Base-by-base conservation (phyloP, 1,140 invertebrate genomes). In the Prorops nasuta region DNA sequence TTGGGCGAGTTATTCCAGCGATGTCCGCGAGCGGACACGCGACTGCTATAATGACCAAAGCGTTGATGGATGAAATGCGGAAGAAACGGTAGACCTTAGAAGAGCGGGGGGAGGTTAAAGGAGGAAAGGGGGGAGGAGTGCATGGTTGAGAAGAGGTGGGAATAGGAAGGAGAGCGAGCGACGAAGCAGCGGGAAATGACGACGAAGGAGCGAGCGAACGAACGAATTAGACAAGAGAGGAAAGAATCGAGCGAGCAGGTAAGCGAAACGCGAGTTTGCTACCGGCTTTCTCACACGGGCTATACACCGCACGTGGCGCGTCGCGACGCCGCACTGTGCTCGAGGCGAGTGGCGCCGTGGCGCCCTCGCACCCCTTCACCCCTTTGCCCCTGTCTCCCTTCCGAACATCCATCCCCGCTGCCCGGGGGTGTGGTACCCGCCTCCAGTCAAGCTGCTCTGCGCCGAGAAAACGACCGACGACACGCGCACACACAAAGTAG, bases 291-390 rank as follows among this genome's bases (percentile, higher is more conserved):
- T n/a, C n/a, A n/a, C n/a, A n/a, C n/a, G n/a, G n/a, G n/a, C n/a
- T n/a, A n/a, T n/a, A n/a, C n/a, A n/a, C 74, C 67, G 71, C 75
- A 75, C 74, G 72, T 77, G 75, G 73, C 71, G 72, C 75, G 67
- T 75, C 69, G 72, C 75, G 71, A 77, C 71, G 69, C 76, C 72
- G 72, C 72, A 76, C 75, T 77, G 74, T 61, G 75, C 75, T 76
- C 58, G 58, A 64, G 75, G 72, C 72, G 35, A 72, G 52, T 67
- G 60, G 67, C 71, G 66, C 65, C 67, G 64, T 58, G 69, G 63
- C 67, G 60, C 67, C 66, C 61, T 64, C 37, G 47, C 49, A 47
- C 62, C 49, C 32, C 32, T 43, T 43, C 53, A 24, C 44, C 39
- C 49, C 47, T 44, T 50, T 45, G 19, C 40, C 37, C 21, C 44